phyloP scores from a whole-genome alignment of 2,888 invertebrate species.

The Anthrax anthrax region DNA sequence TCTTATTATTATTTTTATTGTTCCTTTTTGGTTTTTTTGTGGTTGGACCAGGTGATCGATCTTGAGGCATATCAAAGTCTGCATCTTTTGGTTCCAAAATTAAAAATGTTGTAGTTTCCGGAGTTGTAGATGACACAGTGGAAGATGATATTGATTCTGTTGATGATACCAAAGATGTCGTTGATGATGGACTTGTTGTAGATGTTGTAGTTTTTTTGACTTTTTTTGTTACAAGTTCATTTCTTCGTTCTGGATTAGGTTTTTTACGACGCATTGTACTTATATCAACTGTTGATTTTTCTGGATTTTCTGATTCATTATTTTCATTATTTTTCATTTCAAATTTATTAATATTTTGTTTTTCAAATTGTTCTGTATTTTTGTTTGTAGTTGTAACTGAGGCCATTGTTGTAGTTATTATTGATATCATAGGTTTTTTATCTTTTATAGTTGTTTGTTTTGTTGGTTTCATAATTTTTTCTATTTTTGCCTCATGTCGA shows the following conservation, averaged over 20 bases:
- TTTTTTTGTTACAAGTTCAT: not conserved
- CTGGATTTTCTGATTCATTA: not conserved
- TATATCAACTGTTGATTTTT: not conserved
- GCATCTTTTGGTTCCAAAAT: conserved; percentile 18
- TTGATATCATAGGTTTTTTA: not conserved
- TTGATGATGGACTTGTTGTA: conserved; percentile 24
- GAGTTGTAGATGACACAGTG: conserved; percentile 8
- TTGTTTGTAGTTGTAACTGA: conserved; percentile 10
- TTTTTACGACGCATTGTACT: conserved; percentile 1
- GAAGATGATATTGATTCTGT: not conserved
- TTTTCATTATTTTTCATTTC: not conserved
- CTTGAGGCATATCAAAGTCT: conserved; percentile 17
- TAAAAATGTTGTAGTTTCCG: conserved; percentile 13
- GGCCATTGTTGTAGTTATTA: not conserved
- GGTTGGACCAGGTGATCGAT: conserved; percentile 13
- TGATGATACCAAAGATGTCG: not conserved
- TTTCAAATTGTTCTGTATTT: conserved; percentile 11
- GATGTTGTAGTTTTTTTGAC: conserved; percentile 16
- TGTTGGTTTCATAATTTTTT: conserved; percentile 13
- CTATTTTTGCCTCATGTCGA: conserved; percentile 11
- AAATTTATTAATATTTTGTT: not conserved
- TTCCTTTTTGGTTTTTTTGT: conserved; percentile 15
- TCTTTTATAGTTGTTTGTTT: conserved; percentile 12
- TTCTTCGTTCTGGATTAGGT: not conserved
- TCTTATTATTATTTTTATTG: conserved; percentile 9